Percentiles rank a stretch among this genome's conserved stretches.
phyloP scores from a whole-genome alignment of 2,113 vertebrate genomes.

The Datnioides undecimradiatus region DNA sequence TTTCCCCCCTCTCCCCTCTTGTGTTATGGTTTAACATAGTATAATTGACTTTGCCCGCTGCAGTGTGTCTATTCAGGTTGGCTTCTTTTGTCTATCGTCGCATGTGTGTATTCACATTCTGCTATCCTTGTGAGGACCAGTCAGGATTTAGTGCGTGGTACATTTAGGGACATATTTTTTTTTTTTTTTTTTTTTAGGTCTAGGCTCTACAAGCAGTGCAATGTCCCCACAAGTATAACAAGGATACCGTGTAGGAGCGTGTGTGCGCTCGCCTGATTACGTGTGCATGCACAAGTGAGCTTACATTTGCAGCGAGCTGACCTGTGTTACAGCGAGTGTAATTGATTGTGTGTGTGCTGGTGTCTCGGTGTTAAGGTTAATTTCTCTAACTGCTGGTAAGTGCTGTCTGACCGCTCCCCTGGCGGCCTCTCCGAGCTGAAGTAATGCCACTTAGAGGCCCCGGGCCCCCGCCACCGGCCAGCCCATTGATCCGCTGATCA shows the following conservation, averaged over 20 bases:
- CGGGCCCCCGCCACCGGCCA: constrained; percentile 60
- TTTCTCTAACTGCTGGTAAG: constrained; percentile 84
- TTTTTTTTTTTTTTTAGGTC: too few species aligned
- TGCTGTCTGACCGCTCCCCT: constrained; percentile 81
- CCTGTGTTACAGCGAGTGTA: constrained; percentile 69
- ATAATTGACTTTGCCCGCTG: constrained; percentile 65
- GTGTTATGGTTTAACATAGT: constrained; percentile 63
- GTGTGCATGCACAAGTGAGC: constrained; percentile 50
- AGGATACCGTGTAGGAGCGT: background rate
- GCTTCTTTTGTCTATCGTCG: constrained; percentile 49
- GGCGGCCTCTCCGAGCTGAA: constrained; percentile 76
- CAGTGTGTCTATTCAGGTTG: constrained; percentile 23
- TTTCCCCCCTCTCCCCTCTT: constrained; percentile 22
- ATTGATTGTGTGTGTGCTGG: constrained; percentile 77
- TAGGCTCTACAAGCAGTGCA: constrained; percentile 11
- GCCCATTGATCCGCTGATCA: constrained; percentile 79
- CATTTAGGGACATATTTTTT: constrained; percentile 2
- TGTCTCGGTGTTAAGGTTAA: constrained; percentile 82
- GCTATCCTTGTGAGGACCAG: constrained; percentile 4
- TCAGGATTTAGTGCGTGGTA: constrained; percentile 3
- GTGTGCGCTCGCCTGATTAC: constrained; percentile 38
- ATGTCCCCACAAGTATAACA: constrained; percentile 19
- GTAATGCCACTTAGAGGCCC: constrained; percentile 81
- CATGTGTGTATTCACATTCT: background rate
- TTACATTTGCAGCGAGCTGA: constrained; percentile 54